Base-by-base conservation (phyloP, 2,888 invertebrate species). In the Yponomeuta sedellus region DNA sequence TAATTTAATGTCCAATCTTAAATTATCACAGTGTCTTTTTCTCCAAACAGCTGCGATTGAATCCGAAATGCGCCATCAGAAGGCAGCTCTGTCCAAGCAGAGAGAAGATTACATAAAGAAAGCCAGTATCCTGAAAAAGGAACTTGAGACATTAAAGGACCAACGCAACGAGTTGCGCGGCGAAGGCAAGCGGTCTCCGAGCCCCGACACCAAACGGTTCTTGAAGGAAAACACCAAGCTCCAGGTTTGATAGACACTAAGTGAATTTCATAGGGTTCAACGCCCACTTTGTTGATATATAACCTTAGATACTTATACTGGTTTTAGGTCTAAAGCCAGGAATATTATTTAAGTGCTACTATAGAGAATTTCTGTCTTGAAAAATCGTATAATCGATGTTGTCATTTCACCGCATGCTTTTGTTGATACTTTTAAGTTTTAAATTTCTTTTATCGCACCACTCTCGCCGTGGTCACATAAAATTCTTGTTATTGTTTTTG, bases 41-140 rank as follows among this genome's bases (percentile, higher is more conserved):
- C 10, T 12, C 22, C 63, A 22, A 74, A 68, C 85, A 88, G 90
- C 90, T 40, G 96, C 95, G 66, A 94, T 96, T 75, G 96, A 95
- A 72, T 94, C 96, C 71, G 96, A 96, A 89, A 94, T 95, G 81
- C 94, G 95, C 74, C 96, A 96, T 74, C 96, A 97, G 82, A 95
- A 95, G 79, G 95, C 95, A 10, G 95, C 96, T 67, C 84, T 97
- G 70, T 93, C 94, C 28, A 95, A 95, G 74, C 96, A 97, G 77
- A 93, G 96, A 12, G 95, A 96, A 77, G 96, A 96, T 75, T 97
- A 97, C 83, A 93, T 95, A 69, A 94, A 94, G 81, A 96, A 96
- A 82, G 93, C 95, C 0, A 85, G 91, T 2, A 93, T 95, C 57
- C 88, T 97, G 66, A 94, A 95, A 75, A 94, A 95, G 71, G 96